These are phyloP conservation scores for Parotocinclus haroldoi DNA, from an alignment of 2,797 vertebrate species.

Conservation along the genomic window DNA sequence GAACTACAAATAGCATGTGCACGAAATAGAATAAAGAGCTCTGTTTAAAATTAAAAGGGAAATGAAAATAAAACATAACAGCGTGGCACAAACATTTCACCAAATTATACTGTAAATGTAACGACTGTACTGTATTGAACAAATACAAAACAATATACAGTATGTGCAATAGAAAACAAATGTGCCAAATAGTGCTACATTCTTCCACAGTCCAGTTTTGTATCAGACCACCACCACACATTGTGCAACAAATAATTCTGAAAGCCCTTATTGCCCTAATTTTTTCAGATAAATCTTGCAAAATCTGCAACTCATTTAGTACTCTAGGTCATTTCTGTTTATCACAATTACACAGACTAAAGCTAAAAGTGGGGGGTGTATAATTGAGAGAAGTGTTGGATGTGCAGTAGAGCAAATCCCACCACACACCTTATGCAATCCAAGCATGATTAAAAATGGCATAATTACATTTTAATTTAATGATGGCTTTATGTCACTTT, in stretches of 20 bases:
- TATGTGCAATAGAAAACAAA: not conserved
- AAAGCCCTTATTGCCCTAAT: conserved; percentile 16
- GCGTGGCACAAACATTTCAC: too few relatives aligned
- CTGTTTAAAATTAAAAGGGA: conserved; percentile 22
- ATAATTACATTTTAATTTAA: conserved; percentile 38
- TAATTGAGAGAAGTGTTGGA: conserved; percentile 51
- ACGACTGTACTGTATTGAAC: not conserved
- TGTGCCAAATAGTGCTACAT: not conserved
- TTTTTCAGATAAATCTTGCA: conserved; percentile 19
- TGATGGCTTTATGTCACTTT: conserved; percentile 32
- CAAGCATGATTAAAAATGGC: conserved; percentile 46
- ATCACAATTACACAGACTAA: conserved; percentile 37
- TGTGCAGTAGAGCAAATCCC: conserved; percentile 44
- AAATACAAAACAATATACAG: not conserved
- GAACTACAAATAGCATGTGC: conserved; percentile 30
- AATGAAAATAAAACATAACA: not conserved
- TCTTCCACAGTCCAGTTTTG: not conserved
- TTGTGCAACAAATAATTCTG: conserved; percentile 9
- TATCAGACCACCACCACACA: not conserved
- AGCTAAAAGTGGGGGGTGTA: conserved; percentile 44
- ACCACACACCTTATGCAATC: conserved; percentile 46
- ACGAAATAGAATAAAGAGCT: conserved; percentile 1
- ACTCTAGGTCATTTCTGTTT: conserved; percentile 22
- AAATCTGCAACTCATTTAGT: conserved; percentile 34
- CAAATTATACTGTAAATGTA: conserved; percentile 4